A percentile compares a stretch with the other conserved stretches of the same genome.
phyloP scores from a whole-genome alignment of 2,113 vertebrate species.

The Zosterops japonicus region DNA sequence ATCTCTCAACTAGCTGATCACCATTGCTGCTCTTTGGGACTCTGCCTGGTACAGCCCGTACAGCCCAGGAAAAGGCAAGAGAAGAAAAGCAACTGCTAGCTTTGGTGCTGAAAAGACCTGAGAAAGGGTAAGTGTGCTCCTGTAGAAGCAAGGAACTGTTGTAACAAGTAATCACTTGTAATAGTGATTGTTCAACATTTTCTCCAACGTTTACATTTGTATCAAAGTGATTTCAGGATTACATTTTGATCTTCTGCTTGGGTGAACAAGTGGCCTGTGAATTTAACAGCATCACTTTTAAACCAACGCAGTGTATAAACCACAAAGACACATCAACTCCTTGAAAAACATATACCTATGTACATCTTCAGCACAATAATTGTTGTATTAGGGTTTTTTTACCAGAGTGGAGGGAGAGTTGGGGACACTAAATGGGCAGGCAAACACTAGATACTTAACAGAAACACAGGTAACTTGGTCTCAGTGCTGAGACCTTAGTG shows the following conservation, averaged over 20 bases:
- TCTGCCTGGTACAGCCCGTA: not conserved
- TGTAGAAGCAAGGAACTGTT: not conserved
- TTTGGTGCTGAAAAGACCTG: not conserved
- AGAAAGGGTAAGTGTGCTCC: not conserved
- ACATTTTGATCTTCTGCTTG: not conserved
- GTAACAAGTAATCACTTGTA: not conserved
- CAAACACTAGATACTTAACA: not conserved
- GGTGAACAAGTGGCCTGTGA: not conserved
- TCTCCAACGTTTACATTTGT: not conserved
- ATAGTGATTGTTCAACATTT: not conserved
- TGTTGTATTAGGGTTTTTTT: not conserved
- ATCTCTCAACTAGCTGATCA: not conserved
- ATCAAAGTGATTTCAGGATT: not conserved
- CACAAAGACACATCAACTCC: not conserved
- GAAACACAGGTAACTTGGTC: not conserved
- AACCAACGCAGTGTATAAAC: not conserved
- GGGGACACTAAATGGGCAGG: not conserved
- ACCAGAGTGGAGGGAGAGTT: not conserved
- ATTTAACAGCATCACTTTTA: not conserved
- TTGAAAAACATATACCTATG: not conserved
- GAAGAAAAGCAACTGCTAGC: not conserved
- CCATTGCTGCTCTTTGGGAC: not conserved
- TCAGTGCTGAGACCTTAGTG: not conserved
- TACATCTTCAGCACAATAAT: not conserved
- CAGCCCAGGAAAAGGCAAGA: not conserved